These are phyloP conservation scores for Parasteatoda lunata DNA, from an alignment of 2,888 invertebrate genomes.

Conservation along the genomic window DNA sequence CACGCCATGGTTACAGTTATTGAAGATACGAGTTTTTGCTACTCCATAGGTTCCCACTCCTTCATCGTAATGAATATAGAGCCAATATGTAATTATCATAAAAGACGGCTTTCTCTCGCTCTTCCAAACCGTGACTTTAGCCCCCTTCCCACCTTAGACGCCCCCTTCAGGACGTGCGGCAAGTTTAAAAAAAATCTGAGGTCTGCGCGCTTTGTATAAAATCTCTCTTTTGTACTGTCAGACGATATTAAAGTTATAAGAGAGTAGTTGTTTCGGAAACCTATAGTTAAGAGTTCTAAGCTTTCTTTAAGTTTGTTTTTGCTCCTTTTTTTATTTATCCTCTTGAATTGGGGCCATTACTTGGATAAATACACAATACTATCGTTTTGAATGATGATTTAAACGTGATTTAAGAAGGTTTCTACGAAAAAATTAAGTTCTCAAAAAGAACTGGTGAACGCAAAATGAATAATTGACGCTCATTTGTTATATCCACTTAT, in stretches of 20 bases:
- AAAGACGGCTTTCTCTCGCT: conserved; percentile 10
- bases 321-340: too few species aligned
- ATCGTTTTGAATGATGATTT: too few species aligned
- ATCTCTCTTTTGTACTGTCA: not conserved
- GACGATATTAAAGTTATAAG: not conserved
- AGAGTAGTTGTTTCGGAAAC: too few species aligned
- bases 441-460: too few species aligned
- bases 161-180: not conserved
- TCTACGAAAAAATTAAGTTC: too few species aligned
- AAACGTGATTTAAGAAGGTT: too few species aligned
- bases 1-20: conserved; percentile 26
- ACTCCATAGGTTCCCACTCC: conserved; percentile 5
- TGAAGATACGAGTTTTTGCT: conserved; percentile 29
- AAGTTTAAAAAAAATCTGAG: conserved; percentile 14
- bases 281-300: too few species aligned
- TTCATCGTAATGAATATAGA: conserved; percentile 45
- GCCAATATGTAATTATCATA: conserved; percentile 58
- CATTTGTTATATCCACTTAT: too few species aligned
- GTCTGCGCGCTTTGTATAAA: not conserved
- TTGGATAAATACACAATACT: too few species aligned
- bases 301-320: too few species aligned
- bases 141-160: not conserved
- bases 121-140: not conserved
- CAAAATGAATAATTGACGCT: too few species aligned
- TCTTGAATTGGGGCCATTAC: too few species aligned